Conservation (phyloP, 2,113 vertebrate species). For the Pionites leucogaster region DNA sequence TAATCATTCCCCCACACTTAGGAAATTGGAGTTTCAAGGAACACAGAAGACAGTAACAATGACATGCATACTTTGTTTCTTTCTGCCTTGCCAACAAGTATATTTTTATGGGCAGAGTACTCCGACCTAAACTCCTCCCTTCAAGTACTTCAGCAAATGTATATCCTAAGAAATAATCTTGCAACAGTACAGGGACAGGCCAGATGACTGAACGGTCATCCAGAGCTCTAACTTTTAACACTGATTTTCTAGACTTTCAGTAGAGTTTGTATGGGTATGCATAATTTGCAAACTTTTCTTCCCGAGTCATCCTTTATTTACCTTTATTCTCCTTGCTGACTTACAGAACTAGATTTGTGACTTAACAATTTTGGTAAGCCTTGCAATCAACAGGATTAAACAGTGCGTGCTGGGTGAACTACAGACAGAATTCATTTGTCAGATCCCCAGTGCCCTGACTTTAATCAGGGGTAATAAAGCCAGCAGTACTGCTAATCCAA, state of each 20-base stretch:
- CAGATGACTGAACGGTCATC: neutral
- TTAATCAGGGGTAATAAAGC: slow-evolving; percentile 62
- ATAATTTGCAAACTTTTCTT: slow-evolving; percentile 40
- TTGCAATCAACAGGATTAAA: slow-evolving; percentile 61
- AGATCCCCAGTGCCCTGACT: slow-evolving; percentile 48
- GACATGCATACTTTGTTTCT: neutral
- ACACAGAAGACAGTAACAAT: neutral
- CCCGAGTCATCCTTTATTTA: slow-evolving; percentile 44
- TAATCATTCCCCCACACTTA: neutral
- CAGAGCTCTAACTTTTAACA: neutral
- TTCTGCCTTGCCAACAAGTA: neutral
- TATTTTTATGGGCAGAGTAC: neutral
- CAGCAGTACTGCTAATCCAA: slow-evolving; percentile 63
- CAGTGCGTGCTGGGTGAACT: slow-evolving; percentile 20
- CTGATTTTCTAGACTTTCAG: neutral
- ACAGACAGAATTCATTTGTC: slow-evolving; percentile 61
- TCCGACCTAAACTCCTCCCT: neutral
- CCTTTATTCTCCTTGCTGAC: neutral
- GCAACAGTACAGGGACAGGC: neutral
- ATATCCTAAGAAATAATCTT: neutral
- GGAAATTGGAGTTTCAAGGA: neutral
- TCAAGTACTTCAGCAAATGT: neutral
- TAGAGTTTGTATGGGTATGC: neutral
- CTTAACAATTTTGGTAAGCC: slow-evolving; percentile 55
- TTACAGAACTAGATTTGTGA: slow-evolving; percentile 42